A percentile compares a stretch with the other conserved stretches of the same genome.
Conservation (phyloP, 2,797 vertebrate genomes). For the Gallinago nigripennis region DNA sequence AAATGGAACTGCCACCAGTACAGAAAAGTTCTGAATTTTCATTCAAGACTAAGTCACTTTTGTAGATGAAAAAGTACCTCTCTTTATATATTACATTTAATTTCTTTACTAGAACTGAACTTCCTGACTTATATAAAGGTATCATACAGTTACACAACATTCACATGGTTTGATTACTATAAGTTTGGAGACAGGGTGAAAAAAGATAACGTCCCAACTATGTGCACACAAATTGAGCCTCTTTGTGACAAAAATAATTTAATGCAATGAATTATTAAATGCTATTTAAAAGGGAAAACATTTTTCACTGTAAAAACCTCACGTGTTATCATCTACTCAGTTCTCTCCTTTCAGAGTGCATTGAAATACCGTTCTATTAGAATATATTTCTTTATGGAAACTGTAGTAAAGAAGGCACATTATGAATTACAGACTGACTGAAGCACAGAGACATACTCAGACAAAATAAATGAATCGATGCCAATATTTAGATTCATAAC, state of each 20-base stretch:
- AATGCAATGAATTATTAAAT: neutral
- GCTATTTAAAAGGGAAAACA: neutral
- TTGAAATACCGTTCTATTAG: neutral
- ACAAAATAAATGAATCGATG: neutral
- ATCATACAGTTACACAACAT: neutral
- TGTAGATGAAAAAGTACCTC: neutral
- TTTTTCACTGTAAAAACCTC: neutral
- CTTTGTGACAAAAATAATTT: neutral
- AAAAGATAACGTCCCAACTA: neutral
- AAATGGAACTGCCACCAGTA: neutral
- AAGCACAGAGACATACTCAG: neutral
- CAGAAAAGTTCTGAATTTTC: neutral
- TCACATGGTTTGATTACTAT: neutral
- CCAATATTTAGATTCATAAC: neutral
- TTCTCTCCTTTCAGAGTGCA: neutral
- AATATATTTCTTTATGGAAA: neutral
- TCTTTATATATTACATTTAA: neutral
- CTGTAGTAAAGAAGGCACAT: neutral
- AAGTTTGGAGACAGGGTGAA: neutral
- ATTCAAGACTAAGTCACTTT: neutral
- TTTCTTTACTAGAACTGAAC: neutral
- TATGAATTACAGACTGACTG: neutral
- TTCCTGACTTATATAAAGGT: neutral
- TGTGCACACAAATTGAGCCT: neutral
- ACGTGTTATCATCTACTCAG: neutral